Evolutionary conservation across 2,888 invertebrate species (phyloP).

Genomic region (Ochlodes sylvanus): DNA sequence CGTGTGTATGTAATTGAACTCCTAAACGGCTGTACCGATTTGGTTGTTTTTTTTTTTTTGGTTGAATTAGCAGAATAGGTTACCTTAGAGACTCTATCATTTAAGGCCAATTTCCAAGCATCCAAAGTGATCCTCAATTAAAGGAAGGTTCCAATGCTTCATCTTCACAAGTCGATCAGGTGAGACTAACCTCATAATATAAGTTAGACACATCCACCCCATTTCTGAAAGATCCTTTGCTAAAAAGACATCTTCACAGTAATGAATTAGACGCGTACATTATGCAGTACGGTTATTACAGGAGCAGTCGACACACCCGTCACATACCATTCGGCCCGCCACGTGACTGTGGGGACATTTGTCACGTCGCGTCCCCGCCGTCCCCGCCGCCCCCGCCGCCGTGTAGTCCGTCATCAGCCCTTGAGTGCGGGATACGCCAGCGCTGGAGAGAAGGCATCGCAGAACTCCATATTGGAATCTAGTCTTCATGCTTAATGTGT

Average conservation of each 20-base stretch:
- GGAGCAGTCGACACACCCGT: slow-evolving; percentile 29
- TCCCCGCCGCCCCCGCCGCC: slow-evolving; percentile 40
- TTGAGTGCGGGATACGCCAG: slow-evolving; percentile 37
- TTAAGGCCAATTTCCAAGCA: too few species aligned
- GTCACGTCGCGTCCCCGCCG: slow-evolving; percentile 30
- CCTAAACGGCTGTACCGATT: too few species aligned
- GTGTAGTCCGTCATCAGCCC: slow-evolving; percentile 37
- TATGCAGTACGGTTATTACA: slow-evolving; percentile 11
- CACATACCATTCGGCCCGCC: slow-evolving; percentile 32
- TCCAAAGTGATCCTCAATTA: too few species aligned
- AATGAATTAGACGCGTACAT: neutral
- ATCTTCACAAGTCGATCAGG: too few species aligned
- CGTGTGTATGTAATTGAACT: too few species aligned
- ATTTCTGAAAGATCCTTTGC: too few species aligned
- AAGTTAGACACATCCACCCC: too few species aligned
- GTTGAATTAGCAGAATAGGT: too few species aligned
- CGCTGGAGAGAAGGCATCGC: neutral
- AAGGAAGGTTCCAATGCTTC: too few species aligned
- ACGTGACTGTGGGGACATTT: slow-evolving; percentile 25
- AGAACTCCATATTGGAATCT: neutral
- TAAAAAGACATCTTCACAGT: neutral
- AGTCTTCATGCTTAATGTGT: neutral
- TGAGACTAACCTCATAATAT: too few species aligned
- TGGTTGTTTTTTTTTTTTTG: too few species aligned
- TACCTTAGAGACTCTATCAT: too few species aligned